Percentiles rank a stretch among this genome's conserved stretches.
These are phyloP conservation scores for Amphimedon queenslandica DNA, from an alignment of 37 sponge, comb jelly and placozoan genomes.

Conservation along the genomic window DNA sequence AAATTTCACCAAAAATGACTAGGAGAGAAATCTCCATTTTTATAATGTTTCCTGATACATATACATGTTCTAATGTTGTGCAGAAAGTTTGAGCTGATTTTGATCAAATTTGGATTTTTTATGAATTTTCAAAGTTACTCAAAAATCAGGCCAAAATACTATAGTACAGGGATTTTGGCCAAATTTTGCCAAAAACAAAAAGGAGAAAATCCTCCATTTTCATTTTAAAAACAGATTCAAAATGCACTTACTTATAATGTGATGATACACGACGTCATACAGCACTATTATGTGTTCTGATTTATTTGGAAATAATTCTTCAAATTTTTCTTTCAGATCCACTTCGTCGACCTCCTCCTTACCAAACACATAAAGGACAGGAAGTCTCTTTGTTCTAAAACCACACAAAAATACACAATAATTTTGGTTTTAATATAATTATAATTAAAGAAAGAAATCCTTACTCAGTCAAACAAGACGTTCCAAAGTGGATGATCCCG, in stretches of 20 bases:
- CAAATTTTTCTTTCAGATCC: constrained; percentile 45
- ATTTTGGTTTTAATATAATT: not conserved
- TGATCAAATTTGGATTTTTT: no score
- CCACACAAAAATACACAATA: not conserved
- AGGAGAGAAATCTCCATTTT: no score
- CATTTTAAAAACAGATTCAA: no score
- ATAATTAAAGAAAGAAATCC: constrained; percentile 8
- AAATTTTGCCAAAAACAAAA: no score
- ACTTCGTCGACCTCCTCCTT: constrained; percentile 43
- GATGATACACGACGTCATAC: constrained; percentile 61
- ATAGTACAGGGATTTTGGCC: no score
- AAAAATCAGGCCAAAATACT: no score
- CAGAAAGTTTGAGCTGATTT: no score
- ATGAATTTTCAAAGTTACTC: no score
- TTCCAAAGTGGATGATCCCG: constrained; percentile 91
- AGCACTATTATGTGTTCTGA: constrained; percentile 37
- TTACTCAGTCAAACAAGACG: constrained; percentile 81
- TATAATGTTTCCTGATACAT: no score
- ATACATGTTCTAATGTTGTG: no score
- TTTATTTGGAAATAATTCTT: constrained; percentile 32
- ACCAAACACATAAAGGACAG: constrained; percentile 85
- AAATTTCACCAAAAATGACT: no score
- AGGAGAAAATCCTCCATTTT: no score
- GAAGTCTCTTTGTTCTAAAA: constrained; percentile 43
- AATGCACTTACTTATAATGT: constrained; percentile 61